A percentile compares a stretch with the other conserved stretches of the same genome.
These are phyloP conservation scores for Microctenopoma stevenorrisi DNA, from an alignment of 2,797 vertebrate genomes.

Conservation along the genomic window DNA sequence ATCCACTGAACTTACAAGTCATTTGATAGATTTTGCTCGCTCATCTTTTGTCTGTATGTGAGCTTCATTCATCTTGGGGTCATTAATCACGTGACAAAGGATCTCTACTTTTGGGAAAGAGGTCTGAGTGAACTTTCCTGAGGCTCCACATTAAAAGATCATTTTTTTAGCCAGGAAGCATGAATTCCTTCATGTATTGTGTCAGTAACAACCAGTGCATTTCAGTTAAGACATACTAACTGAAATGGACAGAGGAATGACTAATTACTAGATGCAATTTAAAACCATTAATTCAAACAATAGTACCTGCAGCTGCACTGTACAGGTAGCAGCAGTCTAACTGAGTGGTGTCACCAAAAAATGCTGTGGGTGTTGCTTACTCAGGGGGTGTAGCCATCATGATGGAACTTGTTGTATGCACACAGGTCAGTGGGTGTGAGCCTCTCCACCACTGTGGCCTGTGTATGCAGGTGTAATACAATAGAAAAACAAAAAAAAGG, in stretches of 20 bases:
- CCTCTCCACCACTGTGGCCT: constrained; percentile 23
- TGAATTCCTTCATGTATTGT: neutral
- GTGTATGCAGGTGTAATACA: too few species aligned
- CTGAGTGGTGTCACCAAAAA: neutral
- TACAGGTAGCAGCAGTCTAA: neutral
- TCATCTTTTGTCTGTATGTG: neutral
- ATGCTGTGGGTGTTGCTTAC: too few species aligned
- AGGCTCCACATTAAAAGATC: neutral
- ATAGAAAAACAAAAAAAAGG: neutral
- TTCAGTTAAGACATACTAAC: neutral
- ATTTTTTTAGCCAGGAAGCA: neutral
- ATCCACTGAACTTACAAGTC: too few species aligned
- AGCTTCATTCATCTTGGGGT: neutral
- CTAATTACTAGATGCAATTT: neutral
- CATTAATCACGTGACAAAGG: neutral
- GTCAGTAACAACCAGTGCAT: neutral
- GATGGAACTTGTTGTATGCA: constrained; percentile 39
- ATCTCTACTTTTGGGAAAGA: too few species aligned
- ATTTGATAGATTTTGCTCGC: neutral
- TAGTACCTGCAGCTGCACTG: neutral
- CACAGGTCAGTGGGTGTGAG: constrained; percentile 29
- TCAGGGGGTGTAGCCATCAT: too few species aligned
- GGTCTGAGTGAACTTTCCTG: neutral
- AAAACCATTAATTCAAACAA: neutral
- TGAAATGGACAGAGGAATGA: neutral